A percentile compares a stretch with the other conserved stretches of the same genome.
These are phyloP conservation scores for Ceriagrion tenellum DNA, from an alignment of 2,888 invertebrate genomes.

Conservation along the genomic window DNA sequence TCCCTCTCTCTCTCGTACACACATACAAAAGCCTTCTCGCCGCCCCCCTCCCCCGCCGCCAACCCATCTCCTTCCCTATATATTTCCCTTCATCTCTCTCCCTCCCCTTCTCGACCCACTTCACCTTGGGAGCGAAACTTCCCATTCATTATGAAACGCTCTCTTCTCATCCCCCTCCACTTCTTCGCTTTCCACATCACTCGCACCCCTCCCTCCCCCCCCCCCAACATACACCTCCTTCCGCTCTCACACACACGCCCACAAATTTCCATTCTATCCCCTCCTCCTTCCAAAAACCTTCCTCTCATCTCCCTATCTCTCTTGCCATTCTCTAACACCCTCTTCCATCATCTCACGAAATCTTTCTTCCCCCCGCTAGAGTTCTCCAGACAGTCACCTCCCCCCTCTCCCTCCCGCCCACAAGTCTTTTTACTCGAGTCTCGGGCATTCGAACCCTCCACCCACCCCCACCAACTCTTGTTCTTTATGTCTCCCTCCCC, in stretches of 20 bases:
- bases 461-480: too few relatives aligned
- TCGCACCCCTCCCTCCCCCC: neutral
- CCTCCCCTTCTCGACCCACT: neutral
- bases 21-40: too few relatives aligned
- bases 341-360: neutral
- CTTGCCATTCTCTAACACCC: neutral
- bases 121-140: conserved; percentile 8
- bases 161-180: neutral
- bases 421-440: neutral
- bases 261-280: neutral
- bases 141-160: conserved; percentile 35
- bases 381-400: neutral
- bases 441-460: neutral
- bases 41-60: neutral
- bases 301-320: neutral
- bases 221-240: neutral
- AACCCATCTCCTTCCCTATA: neutral
- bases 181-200: neutral
- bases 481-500: neutral
- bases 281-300: neutral
- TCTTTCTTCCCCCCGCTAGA: neutral
- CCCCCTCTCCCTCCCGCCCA: neutral
- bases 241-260: too few relatives aligned
- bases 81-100: neutral
- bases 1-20: neutral